Conservation (phyloP, 2,888 invertebrate genomes). For the Mycogona germanica region DNA sequence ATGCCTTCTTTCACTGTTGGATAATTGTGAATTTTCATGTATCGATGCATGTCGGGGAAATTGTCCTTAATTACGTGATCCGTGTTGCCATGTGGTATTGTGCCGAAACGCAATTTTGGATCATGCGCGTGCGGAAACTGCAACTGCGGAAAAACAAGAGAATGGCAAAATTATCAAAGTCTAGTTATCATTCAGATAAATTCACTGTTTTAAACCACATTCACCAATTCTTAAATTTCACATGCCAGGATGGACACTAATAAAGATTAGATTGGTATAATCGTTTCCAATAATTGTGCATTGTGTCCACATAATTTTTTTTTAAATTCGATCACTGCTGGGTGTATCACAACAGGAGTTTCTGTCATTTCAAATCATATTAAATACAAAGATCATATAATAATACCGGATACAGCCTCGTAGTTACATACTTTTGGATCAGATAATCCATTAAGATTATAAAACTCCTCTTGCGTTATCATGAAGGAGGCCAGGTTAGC, state of each 20-base stretch:
- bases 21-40: conserved; percentile 78
- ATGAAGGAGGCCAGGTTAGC: conserved; percentile 99
- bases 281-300: too few species aligned
- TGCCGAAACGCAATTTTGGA: conserved; percentile 57
- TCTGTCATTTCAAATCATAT: too few species aligned
- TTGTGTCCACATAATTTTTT: too few species aligned
- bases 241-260: not conserved
- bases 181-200: too few species aligned
- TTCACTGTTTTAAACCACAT: too few species aligned
- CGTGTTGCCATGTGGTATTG: conserved; percentile 91
- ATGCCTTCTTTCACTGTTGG: conserved; percentile 76
- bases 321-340: not conserved
- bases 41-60: conserved; percentile 72
- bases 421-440: conserved; percentile 44
- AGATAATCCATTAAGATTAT: conserved; percentile 76
- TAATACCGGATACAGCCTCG: not conserved
- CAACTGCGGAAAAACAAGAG: not conserved
- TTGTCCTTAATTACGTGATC: conserved; percentile 69
- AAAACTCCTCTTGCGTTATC: conserved; percentile 95
- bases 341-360: not conserved
- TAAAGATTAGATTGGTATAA: too few species aligned
- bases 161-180: too few species aligned
- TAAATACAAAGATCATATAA: too few species aligned
- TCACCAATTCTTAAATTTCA: too few species aligned
- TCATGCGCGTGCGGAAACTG: conserved; percentile 45